phyloP scores from a whole-genome alignment of 30 jellyfish, hydroid and myxozoan species.

The Cassiopea andromeda region DNA sequence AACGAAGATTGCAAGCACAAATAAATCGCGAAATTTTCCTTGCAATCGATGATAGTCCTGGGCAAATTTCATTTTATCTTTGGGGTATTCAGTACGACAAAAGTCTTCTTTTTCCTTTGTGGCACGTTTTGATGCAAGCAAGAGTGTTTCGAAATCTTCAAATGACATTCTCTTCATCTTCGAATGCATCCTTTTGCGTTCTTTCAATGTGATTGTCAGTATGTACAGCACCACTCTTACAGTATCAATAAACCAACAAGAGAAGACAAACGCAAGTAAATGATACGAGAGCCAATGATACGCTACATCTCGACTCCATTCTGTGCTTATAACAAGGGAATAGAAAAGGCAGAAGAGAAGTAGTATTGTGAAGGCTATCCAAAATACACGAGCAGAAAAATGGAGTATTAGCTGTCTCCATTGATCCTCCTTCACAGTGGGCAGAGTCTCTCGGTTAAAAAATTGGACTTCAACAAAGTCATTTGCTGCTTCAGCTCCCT shows the following conservation, averaged over 20 bases:
- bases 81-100: slow-evolving; percentile 45
- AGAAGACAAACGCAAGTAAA: slow-evolving; percentile 17
- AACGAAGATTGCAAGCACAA: slow-evolving; percentile 27
- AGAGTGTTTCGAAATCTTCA: not conserved
- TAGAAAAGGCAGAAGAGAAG: slow-evolving; percentile 22
- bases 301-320: slow-evolving; percentile 40
- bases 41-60: slow-evolving; percentile 47
- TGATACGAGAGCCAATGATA: slow-evolving; percentile 61
- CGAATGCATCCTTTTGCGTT: slow-evolving; percentile 22
- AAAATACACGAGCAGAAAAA: slow-evolving; percentile 28
- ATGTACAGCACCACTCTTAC: slow-evolving; percentile 40
- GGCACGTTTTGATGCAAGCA: slow-evolving; percentile 54
- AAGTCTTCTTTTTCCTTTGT: slow-evolving; percentile 18
- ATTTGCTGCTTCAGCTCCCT: not conserved
- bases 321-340: slow-evolving; percentile 44
- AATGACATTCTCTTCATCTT: slow-evolving; percentile 5
- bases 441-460: slow-evolving; percentile 59
- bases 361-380: slow-evolving; percentile 41
- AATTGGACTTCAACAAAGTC: slow-evolving; percentile 24
- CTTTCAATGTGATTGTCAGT: slow-evolving; percentile 41
- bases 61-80: slow-evolving; percentile 30
- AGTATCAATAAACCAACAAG: slow-evolving; percentile 45
- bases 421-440: slow-evolving; percentile 15
- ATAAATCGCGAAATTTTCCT: slow-evolving; percentile 50
- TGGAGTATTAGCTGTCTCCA: not conserved